phyloP scores from a whole-genome alignment of 2,113 vertebrate species.

The Felis chaus region DNA sequence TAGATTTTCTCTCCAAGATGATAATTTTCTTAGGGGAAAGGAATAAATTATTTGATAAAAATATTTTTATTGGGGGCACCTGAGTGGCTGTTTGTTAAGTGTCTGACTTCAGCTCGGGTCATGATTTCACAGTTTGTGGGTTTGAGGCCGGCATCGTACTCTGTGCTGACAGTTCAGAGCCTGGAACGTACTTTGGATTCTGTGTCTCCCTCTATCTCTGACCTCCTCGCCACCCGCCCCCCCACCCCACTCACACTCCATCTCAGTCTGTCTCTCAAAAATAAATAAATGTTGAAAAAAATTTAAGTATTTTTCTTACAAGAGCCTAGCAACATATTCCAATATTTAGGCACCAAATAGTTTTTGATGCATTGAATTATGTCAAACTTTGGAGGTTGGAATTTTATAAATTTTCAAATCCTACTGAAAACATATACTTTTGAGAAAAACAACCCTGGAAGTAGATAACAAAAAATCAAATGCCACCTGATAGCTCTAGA shows the following conservation, averaged over 20 bases:
- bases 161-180: no score
- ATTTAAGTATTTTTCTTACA: background rate
- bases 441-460: background rate
- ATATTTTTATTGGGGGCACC: no score
- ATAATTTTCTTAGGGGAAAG: background rate
- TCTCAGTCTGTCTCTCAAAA: no score
- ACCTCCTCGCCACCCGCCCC: fast-evolving
- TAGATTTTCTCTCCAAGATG: background rate
- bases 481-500: background rate
- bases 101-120: no score
- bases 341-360: background rate
- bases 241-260: no score
- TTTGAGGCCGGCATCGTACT: no score
- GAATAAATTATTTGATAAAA: background rate
- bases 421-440: background rate
- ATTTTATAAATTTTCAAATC: background rate
- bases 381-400: background rate
- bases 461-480: background rate
- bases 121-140: no score
- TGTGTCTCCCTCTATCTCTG: no score
- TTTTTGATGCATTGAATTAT: background rate
- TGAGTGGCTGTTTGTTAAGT: no score
- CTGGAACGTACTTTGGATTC: no score
- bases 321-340: background rate
- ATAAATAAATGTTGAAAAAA: no score